These are phyloP conservation scores for Melanotaenia maccullochi DNA, from an alignment of 2,797 vertebrate genomes.

Conservation along the genomic window DNA sequence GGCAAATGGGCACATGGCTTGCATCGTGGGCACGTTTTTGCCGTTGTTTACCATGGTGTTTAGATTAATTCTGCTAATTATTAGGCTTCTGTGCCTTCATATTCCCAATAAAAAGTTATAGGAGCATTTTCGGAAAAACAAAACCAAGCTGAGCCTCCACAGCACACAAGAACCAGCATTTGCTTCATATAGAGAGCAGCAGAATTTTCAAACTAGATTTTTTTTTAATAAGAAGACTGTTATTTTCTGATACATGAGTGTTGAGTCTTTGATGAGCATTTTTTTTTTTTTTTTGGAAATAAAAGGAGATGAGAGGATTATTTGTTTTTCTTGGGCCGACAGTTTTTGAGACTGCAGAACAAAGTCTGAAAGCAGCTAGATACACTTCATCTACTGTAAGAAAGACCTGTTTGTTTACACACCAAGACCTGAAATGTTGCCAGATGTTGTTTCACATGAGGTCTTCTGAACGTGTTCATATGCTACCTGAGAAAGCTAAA, in stretches of 20 bases:
- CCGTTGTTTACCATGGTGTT: background rate
- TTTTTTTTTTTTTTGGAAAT: background rate
- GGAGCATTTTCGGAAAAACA: background rate
- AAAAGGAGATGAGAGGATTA: background rate
- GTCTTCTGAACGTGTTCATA: background rate
- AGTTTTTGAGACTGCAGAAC: background rate
- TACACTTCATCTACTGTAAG: background rate
- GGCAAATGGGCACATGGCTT: slow-evolving; percentile 17
- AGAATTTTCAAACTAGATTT: background rate
- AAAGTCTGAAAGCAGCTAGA: background rate
- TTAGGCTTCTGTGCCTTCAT: background rate
- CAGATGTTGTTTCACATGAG: background rate
- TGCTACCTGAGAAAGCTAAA: background rate
- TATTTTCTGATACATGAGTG: background rate
- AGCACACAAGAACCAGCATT: too few species aligned
- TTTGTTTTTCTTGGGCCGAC: background rate
- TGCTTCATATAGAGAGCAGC: background rate
- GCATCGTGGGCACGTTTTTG: slow-evolving; percentile 3
- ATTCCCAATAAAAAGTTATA: background rate
- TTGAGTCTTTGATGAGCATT: background rate
- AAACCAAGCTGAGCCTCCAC: too few species aligned
- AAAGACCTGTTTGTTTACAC: background rate
- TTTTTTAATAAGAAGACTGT: background rate
- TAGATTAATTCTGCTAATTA: background rate
- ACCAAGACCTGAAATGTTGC: too few species aligned